These are phyloP conservation scores for Hirundo rustica DNA, from an alignment of 2,797 vertebrate species.

Conservation along the genomic window DNA sequence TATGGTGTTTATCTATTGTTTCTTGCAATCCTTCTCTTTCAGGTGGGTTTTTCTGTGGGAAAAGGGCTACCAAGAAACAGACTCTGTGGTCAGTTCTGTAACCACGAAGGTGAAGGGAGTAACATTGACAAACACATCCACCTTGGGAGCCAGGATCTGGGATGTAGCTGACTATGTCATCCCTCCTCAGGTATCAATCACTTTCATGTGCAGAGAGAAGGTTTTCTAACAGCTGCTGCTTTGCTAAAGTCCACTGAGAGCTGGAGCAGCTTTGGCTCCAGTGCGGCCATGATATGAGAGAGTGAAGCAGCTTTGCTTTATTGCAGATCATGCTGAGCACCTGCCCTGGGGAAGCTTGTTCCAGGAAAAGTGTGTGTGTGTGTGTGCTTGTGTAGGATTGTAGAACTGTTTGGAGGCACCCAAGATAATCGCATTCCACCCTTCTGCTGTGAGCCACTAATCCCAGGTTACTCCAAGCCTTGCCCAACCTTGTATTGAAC, in stretches of 20 bases:
- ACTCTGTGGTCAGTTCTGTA: slow-evolving; percentile 84
- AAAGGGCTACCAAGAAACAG: slow-evolving; percentile 88
- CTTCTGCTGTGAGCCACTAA: neutral
- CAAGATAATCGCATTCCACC: neutral
- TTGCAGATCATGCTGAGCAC: neutral
- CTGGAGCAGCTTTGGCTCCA: neutral
- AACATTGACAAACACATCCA: slow-evolving; percentile 77
- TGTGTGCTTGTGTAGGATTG: neutral
- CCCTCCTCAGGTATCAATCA: slow-evolving; percentile 81
- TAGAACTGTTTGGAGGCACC: neutral
- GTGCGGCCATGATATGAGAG: accelerated
- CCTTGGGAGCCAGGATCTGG: slow-evolving; percentile 79
- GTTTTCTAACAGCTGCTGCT: neutral
- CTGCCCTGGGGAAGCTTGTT: neutral
- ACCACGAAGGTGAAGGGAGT: slow-evolving; percentile 89
- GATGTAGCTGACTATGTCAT: slow-evolving; percentile 89
- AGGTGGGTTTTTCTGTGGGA: slow-evolving; percentile 89
- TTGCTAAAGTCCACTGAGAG: neutral
- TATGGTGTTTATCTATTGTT: neutral
- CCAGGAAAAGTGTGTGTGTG: neutral
- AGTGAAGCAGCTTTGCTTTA: neutral
- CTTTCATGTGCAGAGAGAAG: neutral
- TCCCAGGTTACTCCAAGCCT: neutral
- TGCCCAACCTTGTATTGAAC: neutral
- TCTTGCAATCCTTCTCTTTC: slow-evolving; percentile 6